Percentiles rank a stretch among this genome's conserved stretches.
Conservation (phyloP, 2,797 vertebrate genomes). For the Gambelia wislizenii region DNA sequence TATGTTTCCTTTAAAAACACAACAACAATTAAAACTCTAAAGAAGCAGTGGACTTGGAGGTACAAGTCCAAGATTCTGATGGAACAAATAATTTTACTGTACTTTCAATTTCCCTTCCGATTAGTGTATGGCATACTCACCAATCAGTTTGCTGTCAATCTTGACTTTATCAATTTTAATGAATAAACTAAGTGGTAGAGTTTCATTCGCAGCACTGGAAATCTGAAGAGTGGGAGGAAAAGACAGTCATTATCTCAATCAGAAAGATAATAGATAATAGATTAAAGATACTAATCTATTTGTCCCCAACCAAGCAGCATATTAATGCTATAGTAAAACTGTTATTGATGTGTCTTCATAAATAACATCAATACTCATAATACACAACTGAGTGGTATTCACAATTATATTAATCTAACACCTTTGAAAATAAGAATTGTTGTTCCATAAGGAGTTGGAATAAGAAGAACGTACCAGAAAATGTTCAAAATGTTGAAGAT, state of each 20-base stretch:
- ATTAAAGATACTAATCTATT: neutral
- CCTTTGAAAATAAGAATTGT: neutral
- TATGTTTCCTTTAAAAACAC: neutral
- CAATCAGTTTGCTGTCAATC: conserved; percentile 94
- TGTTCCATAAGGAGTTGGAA: neutral
- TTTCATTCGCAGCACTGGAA: conserved; percentile 86
- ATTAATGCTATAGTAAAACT: neutral
- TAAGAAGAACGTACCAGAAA: neutral
- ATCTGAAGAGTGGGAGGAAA: conserved; percentile 80
- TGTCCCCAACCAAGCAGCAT: neutral
- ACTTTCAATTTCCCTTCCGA: conserved; percentile 29
- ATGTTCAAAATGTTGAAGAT: neutral
- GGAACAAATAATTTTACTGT: conserved; percentile 38
- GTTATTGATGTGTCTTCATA: neutral
- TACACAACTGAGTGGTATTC: neutral
- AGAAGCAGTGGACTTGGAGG: conserved; percentile 17
- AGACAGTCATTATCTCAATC: neutral
- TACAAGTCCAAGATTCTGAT: conserved; percentile 17
- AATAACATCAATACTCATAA: neutral
- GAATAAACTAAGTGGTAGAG: conserved; percentile 88
- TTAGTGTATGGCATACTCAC: conserved; percentile 74
- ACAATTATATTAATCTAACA: neutral
- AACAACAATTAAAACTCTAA: conserved; percentile 29
- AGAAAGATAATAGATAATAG: no score
- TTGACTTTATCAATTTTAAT: conserved; percentile 87